Evolutionary conservation across 2,888 invertebrate genomes (phyloP).

Genomic region (Luperina nickerlii): DNA sequence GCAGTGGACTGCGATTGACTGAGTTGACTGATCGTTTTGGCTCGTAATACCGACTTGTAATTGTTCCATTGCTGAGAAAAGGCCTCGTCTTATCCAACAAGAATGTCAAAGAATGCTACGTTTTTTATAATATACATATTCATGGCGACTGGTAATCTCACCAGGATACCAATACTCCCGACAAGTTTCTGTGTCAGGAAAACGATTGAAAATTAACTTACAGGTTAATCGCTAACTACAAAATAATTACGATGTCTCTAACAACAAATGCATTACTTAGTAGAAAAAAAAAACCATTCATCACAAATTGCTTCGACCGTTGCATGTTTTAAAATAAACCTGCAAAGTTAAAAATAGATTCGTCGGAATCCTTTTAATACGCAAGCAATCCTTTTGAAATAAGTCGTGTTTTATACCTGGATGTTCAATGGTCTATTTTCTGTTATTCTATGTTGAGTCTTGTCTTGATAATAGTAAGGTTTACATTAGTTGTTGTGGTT

Average conservation of each 20-base stretch:
- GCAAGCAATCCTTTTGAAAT: constrained; percentile 42
- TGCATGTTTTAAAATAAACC: constrained; percentile 43
- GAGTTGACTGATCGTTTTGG: neutral
- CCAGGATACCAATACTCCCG: neutral
- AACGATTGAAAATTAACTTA: constrained; percentile 3
- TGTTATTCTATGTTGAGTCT: constrained; percentile 7
- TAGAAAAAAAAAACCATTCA: constrained; percentile 6
- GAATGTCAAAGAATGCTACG: neutral
- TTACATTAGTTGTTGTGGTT: constrained; percentile 28
- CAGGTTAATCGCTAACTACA: too few species aligned
- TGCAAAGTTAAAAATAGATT: constrained; percentile 26
- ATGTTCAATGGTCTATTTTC: constrained; percentile 7
- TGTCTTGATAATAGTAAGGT: constrained; percentile 35
- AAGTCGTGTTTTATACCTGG: constrained; percentile 56
- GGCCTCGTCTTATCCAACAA: neutral
- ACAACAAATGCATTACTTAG: neutral
- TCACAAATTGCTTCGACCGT: constrained; percentile 11
- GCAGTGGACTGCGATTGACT: neutral
- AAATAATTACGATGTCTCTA: neutral
- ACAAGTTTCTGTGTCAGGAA: neutral
- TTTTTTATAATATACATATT: neutral
- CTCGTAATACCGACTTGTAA: neutral
- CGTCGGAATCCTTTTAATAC: neutral
- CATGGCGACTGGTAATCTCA: neutral
- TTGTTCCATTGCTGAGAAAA: neutral